These are phyloP conservation scores for Drosophila triauraria DNA, from an alignment of 1,140 invertebrate species.

Conservation along the genomic window DNA sequence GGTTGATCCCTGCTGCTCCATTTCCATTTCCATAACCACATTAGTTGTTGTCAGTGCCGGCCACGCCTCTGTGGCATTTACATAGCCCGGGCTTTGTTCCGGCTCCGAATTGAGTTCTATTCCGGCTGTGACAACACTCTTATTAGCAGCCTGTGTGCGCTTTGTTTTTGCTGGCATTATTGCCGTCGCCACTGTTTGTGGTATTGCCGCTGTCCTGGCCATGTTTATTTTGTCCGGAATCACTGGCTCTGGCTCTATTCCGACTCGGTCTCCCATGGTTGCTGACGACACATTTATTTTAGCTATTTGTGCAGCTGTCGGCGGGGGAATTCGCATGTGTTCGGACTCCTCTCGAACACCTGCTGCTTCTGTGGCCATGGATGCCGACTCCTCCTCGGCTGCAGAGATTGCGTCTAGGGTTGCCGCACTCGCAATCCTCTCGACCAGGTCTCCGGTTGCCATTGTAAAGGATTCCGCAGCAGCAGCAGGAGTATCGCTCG, in stretches of 20 bases:
- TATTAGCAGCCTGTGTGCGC: conserved; percentile 40
- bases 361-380: conserved; percentile 14
- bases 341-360: conserved; percentile 12
- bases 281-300: conserved; percentile 22
- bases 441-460: conserved; percentile 13
- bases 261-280: conserved; percentile 11
- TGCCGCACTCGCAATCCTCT: conserved; percentile 5
- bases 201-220: conserved; percentile 4
- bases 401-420: conserved; percentile 17
- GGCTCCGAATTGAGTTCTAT: conserved; percentile 45
- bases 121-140: conserved; percentile 26
- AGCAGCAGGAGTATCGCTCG: neutral
- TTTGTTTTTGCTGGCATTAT: conserved; percentile 60
- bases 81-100: conserved; percentile 43
- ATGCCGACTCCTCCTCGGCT: neutral
- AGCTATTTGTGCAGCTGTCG: conserved; percentile 13
- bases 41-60: conserved; percentile 27
- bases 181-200: conserved; percentile 2
- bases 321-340: conserved; percentile 2
- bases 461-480: conserved; percentile 2
- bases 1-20: conserved; percentile 20
- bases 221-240: conserved; percentile 36
- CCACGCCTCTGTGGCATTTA: conserved; percentile 26
- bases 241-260: conserved; percentile 15
- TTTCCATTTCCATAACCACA: conserved; percentile 24